These are phyloP conservation scores for Euplagia quadripunctaria DNA, from an alignment of 2,888 invertebrate species.

Conservation along the genomic window DNA sequence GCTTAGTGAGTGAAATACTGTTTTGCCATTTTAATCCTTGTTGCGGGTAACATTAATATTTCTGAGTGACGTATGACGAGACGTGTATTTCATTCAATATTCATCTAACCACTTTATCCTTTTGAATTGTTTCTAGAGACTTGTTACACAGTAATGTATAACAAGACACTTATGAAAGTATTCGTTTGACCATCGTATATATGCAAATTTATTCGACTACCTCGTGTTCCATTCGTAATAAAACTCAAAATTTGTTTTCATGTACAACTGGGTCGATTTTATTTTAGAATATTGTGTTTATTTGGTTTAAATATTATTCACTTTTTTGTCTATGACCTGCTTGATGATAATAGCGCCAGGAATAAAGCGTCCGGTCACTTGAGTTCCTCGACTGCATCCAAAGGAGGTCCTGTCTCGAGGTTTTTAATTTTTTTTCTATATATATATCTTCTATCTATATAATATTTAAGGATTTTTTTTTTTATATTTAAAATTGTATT, in stretches of 20 bases:
- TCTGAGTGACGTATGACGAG: conserved; percentile 52
- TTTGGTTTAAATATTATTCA: conserved; percentile 22
- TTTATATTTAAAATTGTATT: too few relatives aligned
- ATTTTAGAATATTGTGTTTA: conserved; percentile 18
- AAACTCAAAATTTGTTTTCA: conserved; percentile 40
- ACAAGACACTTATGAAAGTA: conserved; percentile 34
- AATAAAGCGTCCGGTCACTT: too few relatives aligned
- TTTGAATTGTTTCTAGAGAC: conserved; percentile 37
- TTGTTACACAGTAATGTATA: conserved; percentile 22
- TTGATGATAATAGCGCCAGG: not conserved
- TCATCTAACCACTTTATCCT: conserved; percentile 41
- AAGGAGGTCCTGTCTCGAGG: not conserved
- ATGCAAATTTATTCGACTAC: conserved; percentile 47
- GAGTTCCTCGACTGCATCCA: not conserved
- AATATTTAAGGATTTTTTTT: too few relatives aligned
- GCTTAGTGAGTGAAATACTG: conserved; percentile 54
- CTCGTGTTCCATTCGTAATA: conserved; percentile 34
- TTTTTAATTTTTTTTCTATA: too few relatives aligned
- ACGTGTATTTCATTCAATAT: conserved; percentile 48
- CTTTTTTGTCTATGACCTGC: not conserved
- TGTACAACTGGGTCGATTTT: conserved; percentile 30
- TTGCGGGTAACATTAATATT: conserved; percentile 61
- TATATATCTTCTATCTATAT: too few relatives aligned
- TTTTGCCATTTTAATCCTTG: conserved; percentile 54
- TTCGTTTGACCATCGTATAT: conserved; percentile 39